Percentiles rank a stretch among this genome's conserved stretches.
These are phyloP conservation scores for Meteorus sp. DNA, from an alignment of 1,140 invertebrate species.

Conservation along the genomic window DNA sequence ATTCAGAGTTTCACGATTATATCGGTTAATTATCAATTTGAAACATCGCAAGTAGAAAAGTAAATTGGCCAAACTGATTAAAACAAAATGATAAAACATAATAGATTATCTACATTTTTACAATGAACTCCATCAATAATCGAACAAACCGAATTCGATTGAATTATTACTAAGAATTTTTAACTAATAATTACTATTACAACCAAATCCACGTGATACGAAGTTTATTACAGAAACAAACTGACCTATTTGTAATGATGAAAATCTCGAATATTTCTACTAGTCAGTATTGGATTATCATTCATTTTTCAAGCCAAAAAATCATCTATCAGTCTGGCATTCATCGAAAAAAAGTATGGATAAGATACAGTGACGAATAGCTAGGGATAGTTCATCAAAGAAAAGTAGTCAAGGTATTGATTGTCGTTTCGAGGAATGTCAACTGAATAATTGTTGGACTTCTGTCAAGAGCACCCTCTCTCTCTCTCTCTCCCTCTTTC, in stretches of 20 bases:
- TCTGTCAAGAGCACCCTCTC: constrained; percentile 52
- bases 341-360: background rate
- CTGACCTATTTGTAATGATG: background rate
- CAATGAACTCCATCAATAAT: background rate
- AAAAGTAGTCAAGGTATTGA: constrained; percentile 1
- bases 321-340: constrained; percentile 2
- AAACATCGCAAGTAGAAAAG: constrained; percentile 1
- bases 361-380: background rate
- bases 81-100: background rate
- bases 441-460: constrained; percentile 35
- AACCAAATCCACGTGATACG: constrained; percentile 1
- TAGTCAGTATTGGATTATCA: no score
- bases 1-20: no score
- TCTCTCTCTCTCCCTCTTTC: no score
- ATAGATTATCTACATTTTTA: constrained; percentile 17
- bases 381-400: background rate
- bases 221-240: background rate
- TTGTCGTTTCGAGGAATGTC: constrained; percentile 7
- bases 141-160: background rate
- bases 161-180: constrained; percentile 10
- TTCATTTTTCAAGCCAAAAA: background rate
- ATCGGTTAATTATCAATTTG: no score
- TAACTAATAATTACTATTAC: constrained; percentile 2
- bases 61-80: constrained; percentile 10
- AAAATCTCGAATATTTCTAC: no score